Base-by-base conservation (phyloP, 2,113 vertebrate species). In the Poeciliopsis retropinna region DNA sequence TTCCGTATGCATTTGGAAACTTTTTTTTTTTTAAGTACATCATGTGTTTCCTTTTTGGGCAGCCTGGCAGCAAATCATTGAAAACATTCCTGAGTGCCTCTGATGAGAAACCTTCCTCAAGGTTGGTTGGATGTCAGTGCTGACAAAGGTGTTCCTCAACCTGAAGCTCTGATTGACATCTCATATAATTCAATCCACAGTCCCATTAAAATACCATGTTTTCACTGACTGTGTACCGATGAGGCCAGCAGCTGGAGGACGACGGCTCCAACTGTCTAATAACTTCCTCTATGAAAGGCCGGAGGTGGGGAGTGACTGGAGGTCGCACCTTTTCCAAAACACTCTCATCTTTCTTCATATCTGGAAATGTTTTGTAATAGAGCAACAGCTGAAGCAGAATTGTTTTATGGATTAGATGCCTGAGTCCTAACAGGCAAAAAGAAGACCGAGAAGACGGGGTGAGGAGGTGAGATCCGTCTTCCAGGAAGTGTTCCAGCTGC, bases 101-200 rank as follows among this genome's bases (percentile, higher is more conserved):
- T 57, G n/a, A 87, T 47, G 64, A 37, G 28, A 77, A 76, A 70
- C 60, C 31, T 37, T 76, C 51, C 32, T 66, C 51, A 57, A 74
- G 75, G 54, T 78, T 63, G 62, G 60, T 31, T 76, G 25, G 81
- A 72, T 57, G 34, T 63, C 19, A 51, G 54, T 30, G 79, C 71
- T 75, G 86, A 88, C 60, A 28, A 75, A 73, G 39, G 64, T 47
- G 61, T 73, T 87, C 65, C 57, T 73, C 17, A 0, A 17, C 22
- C 57, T 29, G 63, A 70, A 79, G 57, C 41, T 41, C 0, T 83
- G 85, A 86, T 13, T 77, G 89, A 83, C 68, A 67, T 80, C 78
- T 85, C 44, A 28, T 84, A 87, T 82, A 87, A 87, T 70, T 87
- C 61, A 28, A 73, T 85, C 76, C 78, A 75, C 66, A 30, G 62